Conservation (phyloP, 2,797 vertebrate genomes). For the Pyrrhura leucotis region DNA sequence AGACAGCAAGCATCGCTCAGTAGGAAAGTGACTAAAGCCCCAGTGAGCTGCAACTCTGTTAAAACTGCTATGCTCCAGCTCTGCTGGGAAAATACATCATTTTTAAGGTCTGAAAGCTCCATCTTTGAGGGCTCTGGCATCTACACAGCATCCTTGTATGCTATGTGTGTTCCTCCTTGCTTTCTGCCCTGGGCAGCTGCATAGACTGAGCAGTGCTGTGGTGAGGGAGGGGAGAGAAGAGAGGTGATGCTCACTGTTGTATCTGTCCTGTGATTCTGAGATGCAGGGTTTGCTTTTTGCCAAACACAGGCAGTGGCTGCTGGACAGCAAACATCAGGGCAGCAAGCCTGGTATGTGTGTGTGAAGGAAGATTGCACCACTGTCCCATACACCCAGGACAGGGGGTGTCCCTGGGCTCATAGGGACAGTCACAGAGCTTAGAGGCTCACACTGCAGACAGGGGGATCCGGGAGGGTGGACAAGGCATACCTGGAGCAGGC, state of each 20-base stretch:
- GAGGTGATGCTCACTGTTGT: not conserved
- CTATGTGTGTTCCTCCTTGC: accelerated
- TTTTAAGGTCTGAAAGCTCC: not conserved
- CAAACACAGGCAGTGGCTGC: not conserved
- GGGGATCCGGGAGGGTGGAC: not conserved
- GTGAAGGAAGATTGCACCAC: not conserved
- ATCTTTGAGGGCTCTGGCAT: not conserved
- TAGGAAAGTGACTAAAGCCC: not conserved
- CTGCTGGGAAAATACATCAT: not conserved
- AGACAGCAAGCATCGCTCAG: not conserved
- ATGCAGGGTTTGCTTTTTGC: not conserved
- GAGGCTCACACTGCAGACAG: not conserved
- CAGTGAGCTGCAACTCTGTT: not conserved
- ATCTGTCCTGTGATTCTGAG: not conserved
- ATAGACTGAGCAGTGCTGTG: accelerated
- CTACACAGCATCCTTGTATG: not conserved
- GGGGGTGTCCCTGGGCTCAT: not conserved
- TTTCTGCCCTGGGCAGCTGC: not conserved
- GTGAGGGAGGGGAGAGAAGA: not conserved
- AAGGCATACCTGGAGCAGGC: not conserved
- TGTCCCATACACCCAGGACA: accelerated
- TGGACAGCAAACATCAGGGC: not conserved
- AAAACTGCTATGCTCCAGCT: accelerated
- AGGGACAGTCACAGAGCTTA: not conserved
- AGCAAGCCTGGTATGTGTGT: not conserved